A percentile compares a stretch with the other conserved stretches of the same genome.
Evolutionary conservation across 2,113 vertebrate species (phyloP).

Genomic region (Syrrhaptes paradoxus): DNA sequence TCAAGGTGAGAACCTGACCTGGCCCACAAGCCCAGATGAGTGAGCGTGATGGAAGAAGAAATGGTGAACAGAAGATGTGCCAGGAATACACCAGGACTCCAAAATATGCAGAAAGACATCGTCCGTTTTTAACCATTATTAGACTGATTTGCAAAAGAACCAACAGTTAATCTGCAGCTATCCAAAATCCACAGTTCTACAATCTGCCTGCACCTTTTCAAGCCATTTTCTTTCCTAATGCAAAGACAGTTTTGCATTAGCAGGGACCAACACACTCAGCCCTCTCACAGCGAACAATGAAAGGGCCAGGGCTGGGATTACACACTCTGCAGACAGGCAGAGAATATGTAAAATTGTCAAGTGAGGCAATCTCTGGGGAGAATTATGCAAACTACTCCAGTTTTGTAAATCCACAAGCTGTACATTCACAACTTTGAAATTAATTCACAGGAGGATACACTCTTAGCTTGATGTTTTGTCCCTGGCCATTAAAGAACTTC

Average conservation of each 20-base stretch:
- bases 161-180: background rate
- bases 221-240: background rate
- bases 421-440: slow-evolving; percentile 11
- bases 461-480: background rate
- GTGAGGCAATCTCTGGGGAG: background rate
- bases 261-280: background rate
- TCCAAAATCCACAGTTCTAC: background rate
- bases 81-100: background rate
- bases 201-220: background rate
- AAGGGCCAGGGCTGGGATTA: background rate
- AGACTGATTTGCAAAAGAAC: background rate
- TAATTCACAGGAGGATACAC: background rate
- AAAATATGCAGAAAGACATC: background rate
- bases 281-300: background rate
- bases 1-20: background rate
- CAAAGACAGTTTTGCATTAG: background rate
- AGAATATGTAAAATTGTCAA: background rate
- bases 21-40: background rate
- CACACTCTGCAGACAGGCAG: background rate
- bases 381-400: slow-evolving; percentile 22
- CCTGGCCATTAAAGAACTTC: background rate
- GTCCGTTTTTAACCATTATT: background rate
- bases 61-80: background rate
- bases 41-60: background rate
- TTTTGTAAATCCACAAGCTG: slow-evolving; percentile 4